A percentile compares a stretch with the other conserved stretches of the same genome.
Conservation (phyloP, 2,113 vertebrate species). For the Centropus bengalensis region DNA sequence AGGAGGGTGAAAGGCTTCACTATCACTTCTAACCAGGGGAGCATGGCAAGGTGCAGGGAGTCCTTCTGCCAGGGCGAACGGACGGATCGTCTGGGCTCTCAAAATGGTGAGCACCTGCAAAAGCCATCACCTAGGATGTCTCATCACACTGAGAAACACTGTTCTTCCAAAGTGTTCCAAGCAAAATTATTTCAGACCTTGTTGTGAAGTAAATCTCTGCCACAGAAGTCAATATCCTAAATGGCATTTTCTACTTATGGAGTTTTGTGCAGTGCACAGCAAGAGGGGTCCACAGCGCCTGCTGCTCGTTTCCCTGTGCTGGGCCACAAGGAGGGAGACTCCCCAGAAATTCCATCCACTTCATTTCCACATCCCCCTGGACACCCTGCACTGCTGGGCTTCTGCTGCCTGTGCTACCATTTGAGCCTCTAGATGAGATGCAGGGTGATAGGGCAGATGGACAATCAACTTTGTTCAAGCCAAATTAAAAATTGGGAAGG, state of each 20-base stretch:
- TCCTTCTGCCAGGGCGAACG: fast-evolving
- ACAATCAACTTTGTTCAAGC: background rate
- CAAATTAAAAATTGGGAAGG: background rate
- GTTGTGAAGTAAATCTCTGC: background rate
- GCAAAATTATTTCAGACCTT: background rate
- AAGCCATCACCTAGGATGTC: background rate
- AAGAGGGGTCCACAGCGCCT: background rate
- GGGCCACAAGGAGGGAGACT: background rate
- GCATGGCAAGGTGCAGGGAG: background rate
- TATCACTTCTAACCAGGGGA: background rate
- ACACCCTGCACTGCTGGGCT: background rate
- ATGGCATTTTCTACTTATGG: background rate
- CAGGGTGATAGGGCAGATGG: background rate
- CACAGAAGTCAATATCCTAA: background rate
- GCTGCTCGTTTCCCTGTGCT: background rate
- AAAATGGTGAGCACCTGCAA: background rate
- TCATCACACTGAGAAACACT: background rate
- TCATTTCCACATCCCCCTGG: background rate
- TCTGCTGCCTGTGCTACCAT: background rate
- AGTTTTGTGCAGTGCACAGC: background rate
- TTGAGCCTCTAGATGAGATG: background rate
- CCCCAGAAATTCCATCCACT: background rate
- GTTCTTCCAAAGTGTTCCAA: background rate
- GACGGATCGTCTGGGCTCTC: fast-evolving
- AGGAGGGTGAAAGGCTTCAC: background rate